These are phyloP conservation scores for Dasysyrphus albostriatus DNA, from an alignment of 2,888 invertebrate species.

Conservation along the genomic window DNA sequence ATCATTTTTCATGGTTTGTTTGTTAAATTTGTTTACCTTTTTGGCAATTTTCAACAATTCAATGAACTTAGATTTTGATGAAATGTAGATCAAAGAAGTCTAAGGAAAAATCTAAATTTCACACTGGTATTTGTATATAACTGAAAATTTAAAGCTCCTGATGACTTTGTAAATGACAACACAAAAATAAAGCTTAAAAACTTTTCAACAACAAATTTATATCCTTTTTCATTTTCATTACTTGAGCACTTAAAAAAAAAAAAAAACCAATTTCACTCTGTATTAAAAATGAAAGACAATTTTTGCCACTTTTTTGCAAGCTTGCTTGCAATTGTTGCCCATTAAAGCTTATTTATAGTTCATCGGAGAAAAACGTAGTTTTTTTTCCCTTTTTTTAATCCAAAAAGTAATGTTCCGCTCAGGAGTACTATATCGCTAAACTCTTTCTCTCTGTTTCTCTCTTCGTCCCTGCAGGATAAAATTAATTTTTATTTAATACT, in stretches of 20 bases:
- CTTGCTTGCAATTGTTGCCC: conserved; percentile 33
- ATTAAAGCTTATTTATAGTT: conserved; percentile 68
- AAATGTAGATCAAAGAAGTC: background rate
- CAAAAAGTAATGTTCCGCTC: conserved; percentile 33
- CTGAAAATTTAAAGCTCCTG: background rate
- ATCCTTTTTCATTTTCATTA: background rate
- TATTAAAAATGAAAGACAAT: background rate
- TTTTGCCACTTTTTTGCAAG: background rate
- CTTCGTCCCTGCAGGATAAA: conserved; percentile 26
- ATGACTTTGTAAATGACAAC: background rate
- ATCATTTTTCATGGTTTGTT: conserved; percentile 25
- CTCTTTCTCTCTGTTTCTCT: background rate
- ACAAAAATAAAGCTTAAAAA: background rate
- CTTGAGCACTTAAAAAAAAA: background rate
- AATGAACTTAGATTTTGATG: background rate
- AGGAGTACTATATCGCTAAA: conserved; percentile 15
- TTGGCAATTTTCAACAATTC: conserved; percentile 54
- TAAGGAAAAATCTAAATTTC: too few relatives aligned
- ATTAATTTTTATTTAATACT: conserved; percentile 60
- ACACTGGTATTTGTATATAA: too few relatives aligned
- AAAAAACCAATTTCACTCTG: background rate
- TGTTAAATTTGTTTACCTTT: conserved; percentile 50
- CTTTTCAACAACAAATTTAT: background rate
- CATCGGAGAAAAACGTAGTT: conserved; percentile 51
- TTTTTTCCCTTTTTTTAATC: conserved; percentile 28